Conservation (phyloP, 2,797 vertebrate genomes). For the Sardinella longiceps region DNA sequence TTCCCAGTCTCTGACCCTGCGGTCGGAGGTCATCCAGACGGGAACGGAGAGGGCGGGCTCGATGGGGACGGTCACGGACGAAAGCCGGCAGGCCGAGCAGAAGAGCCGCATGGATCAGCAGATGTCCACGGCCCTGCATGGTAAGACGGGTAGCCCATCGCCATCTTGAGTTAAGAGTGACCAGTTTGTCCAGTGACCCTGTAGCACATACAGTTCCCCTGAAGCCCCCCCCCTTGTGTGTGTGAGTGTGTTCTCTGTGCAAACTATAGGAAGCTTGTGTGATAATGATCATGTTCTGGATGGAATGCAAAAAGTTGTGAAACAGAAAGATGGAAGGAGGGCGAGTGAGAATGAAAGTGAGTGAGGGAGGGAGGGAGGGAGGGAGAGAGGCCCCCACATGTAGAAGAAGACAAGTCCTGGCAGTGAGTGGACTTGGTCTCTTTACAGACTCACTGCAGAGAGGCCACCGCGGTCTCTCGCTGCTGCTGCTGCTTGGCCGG, state of each 20-base stretch:
- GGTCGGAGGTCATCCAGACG: constrained; percentile 43
- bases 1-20: constrained; percentile 33
- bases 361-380: neutral
- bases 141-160: constrained; percentile 65
- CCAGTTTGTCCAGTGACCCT: neutral
- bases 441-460: constrained; percentile 57
- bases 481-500: constrained; percentile 69
- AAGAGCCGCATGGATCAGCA: constrained; percentile 89
- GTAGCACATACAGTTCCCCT: too few species aligned
- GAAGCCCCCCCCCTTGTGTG: neutral
- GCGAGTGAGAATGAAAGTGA: neutral
- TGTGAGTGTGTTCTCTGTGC: constrained; percentile 36
- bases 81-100: constrained; percentile 69
- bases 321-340: neutral
- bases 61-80: constrained; percentile 47
- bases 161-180: neutral
- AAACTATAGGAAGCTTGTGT: constrained; percentile 60
- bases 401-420: constrained; percentile 65
- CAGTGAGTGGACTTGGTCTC: constrained; percentile 64
- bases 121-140: constrained; percentile 87
- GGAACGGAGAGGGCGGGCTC: constrained; percentile 56
- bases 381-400: constrained; percentile 52
- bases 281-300: constrained; percentile 24
- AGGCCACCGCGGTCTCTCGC: constrained; percentile 54
- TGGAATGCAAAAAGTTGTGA: neutral